Evolutionary conservation across 2,888 invertebrate genomes (phyloP).

Genomic region (Aquatica leii): DNA sequence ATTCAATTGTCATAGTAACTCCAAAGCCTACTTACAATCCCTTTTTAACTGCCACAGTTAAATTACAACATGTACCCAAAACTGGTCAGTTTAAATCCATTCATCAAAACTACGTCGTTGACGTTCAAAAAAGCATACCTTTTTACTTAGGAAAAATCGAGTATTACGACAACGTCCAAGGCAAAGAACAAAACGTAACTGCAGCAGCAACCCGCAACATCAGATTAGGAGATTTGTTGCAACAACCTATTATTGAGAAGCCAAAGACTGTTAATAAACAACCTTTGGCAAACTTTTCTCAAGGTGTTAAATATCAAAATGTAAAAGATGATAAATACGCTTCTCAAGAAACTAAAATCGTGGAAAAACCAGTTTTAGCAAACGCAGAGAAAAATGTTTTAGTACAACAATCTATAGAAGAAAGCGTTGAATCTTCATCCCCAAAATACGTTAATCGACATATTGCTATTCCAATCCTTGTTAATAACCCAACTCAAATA

Average conservation of each 20-base stretch:
- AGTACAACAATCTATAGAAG: conserved; percentile 4
- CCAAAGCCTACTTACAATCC: conserved; percentile 61
- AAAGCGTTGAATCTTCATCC: conserved; percentile 57
- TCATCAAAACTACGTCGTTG: conserved; percentile 63
- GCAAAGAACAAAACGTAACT: conserved; percentile 11
- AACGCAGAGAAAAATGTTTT: conserved; percentile 46
- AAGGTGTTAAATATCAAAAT: conserved; percentile 46
- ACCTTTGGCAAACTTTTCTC: too few species aligned
- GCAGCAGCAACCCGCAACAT: conserved; percentile 15
- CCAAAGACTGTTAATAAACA: conserved; percentile 1
- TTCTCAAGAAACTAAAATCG: not conserved
- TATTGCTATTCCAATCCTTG: conserved; percentile 48
- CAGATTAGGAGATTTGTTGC: conserved; percentile 17
- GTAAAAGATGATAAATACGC: not conserved
- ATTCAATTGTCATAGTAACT: conserved; percentile 61
- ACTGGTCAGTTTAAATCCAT: too few species aligned
- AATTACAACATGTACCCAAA: conserved; percentile 57
- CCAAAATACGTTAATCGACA: conserved; percentile 64
- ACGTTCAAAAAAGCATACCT: conserved; percentile 72
- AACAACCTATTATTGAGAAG: conserved; percentile 12
- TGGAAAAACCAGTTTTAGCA: not conserved
- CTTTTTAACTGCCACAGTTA: conserved; percentile 69
- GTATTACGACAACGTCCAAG: conserved; percentile 42
- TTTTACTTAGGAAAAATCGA: conserved; percentile 62
- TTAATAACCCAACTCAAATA: conserved; percentile 38